A percentile compares a stretch with the other conserved stretches of the same genome.
Conservation (phyloP, 2,888 invertebrate genomes). For the Merodon equestris region DNA sequence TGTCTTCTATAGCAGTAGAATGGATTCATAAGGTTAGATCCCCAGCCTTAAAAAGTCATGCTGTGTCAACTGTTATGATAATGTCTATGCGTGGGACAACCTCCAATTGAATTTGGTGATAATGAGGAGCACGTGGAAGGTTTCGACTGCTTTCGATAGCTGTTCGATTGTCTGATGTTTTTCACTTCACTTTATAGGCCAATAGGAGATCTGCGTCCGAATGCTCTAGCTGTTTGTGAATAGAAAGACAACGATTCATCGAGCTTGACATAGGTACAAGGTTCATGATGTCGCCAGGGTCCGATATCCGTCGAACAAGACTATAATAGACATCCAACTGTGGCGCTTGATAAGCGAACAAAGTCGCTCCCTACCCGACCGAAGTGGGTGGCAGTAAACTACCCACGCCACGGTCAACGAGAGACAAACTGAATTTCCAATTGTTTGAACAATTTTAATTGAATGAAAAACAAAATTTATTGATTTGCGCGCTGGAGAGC, state of each 20-base stretch:
- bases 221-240: constrained; percentile 32
- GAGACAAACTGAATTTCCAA: constrained; percentile 53
- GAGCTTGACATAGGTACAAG: constrained; percentile 1
- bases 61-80: too few species aligned
- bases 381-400: not conserved
- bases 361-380: not conserved
- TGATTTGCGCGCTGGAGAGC: constrained; percentile 39
- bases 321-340: not conserved
- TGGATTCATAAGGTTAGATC: too few species aligned
- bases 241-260: not conserved
- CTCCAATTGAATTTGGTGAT: too few species aligned
- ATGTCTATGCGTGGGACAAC: too few species aligned
- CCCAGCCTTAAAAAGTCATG: too few species aligned
- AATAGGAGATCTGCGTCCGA: constrained; percentile 9
- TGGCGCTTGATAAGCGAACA: not conserved
- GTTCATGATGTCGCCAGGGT: constrained; percentile 48
- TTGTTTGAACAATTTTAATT: constrained; percentile 67
- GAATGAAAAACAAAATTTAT: constrained; percentile 63
- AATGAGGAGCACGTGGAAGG: too few species aligned
- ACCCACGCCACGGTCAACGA: not conserved
- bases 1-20: too few species aligned
- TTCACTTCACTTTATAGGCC: too few species aligned
- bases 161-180: too few species aligned
- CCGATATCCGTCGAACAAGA: constrained; percentile 31
- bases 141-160: too few species aligned